Evolutionary conservation across 2,113 vertebrate genomes (phyloP).

Genomic region (Ceuthmochares aereus): DNA sequence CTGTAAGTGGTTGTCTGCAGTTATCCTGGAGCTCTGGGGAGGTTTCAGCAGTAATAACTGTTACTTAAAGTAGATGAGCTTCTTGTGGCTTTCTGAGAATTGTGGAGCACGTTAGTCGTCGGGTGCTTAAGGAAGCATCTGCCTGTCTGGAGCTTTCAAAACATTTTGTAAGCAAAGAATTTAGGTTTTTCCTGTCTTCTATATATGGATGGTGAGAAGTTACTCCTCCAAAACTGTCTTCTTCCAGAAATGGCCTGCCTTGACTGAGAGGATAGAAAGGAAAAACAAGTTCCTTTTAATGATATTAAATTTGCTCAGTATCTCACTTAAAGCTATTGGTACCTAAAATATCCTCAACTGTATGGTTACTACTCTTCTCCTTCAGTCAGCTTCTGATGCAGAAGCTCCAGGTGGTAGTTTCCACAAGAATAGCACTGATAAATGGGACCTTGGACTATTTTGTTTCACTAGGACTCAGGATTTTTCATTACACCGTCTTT

Average conservation of each 20-base stretch:
- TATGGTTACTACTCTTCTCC: neutral
- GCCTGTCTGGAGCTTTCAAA: slow-evolving; percentile 49
- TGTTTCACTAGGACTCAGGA: neutral
- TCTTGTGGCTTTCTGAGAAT: slow-evolving; percentile 63
- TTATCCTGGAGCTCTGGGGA: slow-evolving; percentile 74
- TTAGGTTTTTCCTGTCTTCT: neutral
- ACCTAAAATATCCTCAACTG: neutral
- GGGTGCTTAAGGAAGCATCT: slow-evolving; percentile 43
- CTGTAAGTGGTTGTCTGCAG: slow-evolving; percentile 81
- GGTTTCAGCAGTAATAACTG: slow-evolving; percentile 77
- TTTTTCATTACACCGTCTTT: neutral
- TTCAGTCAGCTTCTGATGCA: neutral
- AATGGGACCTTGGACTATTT: neutral
- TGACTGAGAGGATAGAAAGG: neutral
- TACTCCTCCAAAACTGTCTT: neutral
- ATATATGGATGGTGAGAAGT: neutral
- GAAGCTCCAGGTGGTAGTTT: neutral
- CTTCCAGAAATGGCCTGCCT: neutral
- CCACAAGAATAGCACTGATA: neutral
- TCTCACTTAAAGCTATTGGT: neutral
- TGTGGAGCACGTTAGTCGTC: neutral
- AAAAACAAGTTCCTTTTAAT: neutral
- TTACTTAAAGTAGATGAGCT: slow-evolving; percentile 80
- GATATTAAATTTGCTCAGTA: neutral
- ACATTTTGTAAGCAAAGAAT: slow-evolving; percentile 40